Base-by-base conservation (phyloP, 2,888 invertebrate genomes). In the Polietes domitor region DNA sequence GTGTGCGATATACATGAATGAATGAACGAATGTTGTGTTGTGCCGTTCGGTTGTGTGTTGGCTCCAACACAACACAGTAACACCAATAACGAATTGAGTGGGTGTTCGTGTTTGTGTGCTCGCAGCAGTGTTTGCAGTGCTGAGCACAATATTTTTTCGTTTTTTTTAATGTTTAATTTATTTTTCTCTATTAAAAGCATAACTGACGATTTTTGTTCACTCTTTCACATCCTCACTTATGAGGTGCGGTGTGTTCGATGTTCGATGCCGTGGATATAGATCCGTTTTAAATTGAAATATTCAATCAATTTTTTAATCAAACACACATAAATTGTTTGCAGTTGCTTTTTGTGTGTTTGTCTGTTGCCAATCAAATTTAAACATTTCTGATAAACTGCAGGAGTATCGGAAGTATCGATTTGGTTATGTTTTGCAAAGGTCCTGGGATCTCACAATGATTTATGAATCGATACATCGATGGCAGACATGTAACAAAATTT, bases 121-220 rank as follows among this genome's bases (percentile, higher is more conserved):
- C n/a, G n/a, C 3, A 58, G 12, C n/a, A 47, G n/a, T 47, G 1
- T 47, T 47, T 47, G 0, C n/a, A 32, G 32, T n/a, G 37, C n/a
- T 63, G 63, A 63, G 9, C 12, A 71, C n/a, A 50, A 71, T 37
- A 70, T 75, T 68, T 75, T 50, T 75, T 61, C 53, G 65, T 58
- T 74, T 55, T 32, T 12, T 17, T 43, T 21, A 65, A 65, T 37
- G 21, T 65, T 65, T 65, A 41, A 65, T 65, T 65, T 65, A 65
- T 32, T 32, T 65, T 41, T 21, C 2, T n/a, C 65, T 21, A 65
- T 65, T 41, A 65, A n/a, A 37, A 21, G 21, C 19, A 41, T 37
- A 65, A 65, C 19, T 58, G 17, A 80, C 9, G 68, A 68, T 65
- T 63, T 63, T 37, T 41, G 19, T 65, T 19, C 37, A n/a, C n/a